These are phyloP conservation scores for Sebastes trivittatus DNA, from an alignment of 2,797 vertebrate genomes.

Conservation along the genomic window DNA sequence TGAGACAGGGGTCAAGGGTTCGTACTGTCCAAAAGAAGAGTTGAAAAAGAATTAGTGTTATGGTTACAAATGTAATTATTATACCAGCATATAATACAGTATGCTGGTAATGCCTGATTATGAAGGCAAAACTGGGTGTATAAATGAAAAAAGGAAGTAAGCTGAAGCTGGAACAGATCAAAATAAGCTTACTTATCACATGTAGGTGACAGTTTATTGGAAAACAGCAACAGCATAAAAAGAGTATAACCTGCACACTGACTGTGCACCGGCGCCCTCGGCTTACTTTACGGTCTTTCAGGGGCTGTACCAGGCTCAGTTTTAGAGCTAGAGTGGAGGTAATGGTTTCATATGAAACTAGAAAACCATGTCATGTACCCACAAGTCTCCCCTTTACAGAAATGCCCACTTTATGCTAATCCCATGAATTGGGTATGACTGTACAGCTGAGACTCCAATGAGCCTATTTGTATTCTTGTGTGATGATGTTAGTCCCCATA, in stretches of 20 bases:
- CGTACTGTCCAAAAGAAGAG: conserved; percentile 75
- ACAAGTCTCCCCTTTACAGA: too few species aligned
- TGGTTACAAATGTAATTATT: conserved; percentile 2
- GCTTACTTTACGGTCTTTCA: too few species aligned
- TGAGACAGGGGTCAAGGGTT: conserved; percentile 82
- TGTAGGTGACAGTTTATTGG: not conserved
- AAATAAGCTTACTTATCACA: not conserved
- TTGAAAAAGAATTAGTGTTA: not conserved
- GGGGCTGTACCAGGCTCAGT: too few species aligned
- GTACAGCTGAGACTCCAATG: too few species aligned
- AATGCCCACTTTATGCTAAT: too few species aligned
- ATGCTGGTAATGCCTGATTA: not conserved
- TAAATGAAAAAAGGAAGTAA: not conserved
- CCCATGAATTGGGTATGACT: too few species aligned
- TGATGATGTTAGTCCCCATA: too few species aligned
- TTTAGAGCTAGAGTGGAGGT: too few species aligned
- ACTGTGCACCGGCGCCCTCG: not conserved
- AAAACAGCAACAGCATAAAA: not conserved
- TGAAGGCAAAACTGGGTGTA: not conserved
- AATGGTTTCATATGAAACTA: too few species aligned
- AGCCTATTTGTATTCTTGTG: too few species aligned
- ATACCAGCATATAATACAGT: not conserved
- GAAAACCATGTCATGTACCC: too few species aligned
- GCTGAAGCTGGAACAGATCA: not conserved
- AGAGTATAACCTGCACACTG: not conserved